Percentiles rank a stretch among this genome's conserved stretches.
Evolutionary conservation across 1,140 invertebrate species (phyloP).

Genomic region (Glomeris maerens): DNA sequence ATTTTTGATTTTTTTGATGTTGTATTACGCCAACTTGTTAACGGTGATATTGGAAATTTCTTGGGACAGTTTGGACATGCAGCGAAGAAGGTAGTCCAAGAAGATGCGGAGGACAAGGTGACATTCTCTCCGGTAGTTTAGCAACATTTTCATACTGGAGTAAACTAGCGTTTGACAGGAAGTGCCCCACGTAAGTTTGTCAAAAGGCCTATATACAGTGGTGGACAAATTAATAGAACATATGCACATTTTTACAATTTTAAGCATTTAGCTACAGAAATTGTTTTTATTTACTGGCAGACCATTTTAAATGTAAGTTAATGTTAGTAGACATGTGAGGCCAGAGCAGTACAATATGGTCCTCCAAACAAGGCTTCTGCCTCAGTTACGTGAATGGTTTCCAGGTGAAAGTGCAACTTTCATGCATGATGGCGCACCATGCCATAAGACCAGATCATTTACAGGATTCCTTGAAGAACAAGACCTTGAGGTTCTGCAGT

Average conservation of each 20-base stretch:
- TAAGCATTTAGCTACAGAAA: neutral
- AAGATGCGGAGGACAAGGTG: conserved; percentile 93
- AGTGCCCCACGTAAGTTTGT: conserved; percentile 18
- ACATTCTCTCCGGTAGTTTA: conserved; percentile 71
- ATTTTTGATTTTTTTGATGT: conserved; percentile 21
- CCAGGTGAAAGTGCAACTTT: too few relatives aligned
- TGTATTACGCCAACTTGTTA: neutral
- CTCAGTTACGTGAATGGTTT: too few relatives aligned
- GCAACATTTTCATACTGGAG: conserved; percentile 72
- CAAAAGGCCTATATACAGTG: neutral
- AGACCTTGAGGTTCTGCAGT: too few relatives aligned
- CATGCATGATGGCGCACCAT: too few relatives aligned
- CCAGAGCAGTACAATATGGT: too few relatives aligned
- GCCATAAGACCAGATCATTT: too few relatives aligned
- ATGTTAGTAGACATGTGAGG: too few relatives aligned
- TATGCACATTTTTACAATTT: conserved; percentile 22
- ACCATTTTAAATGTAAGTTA: too few relatives aligned
- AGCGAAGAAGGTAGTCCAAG: conserved; percentile 56
- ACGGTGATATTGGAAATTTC: neutral
- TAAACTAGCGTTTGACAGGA: neutral
- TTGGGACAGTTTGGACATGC: conserved; percentile 27
- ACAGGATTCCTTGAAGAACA: too few relatives aligned
- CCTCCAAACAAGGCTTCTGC: too few relatives aligned
- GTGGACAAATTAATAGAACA: conserved; percentile 21
- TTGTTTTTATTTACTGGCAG: neutral